Base-by-base conservation (phyloP, 2,797 vertebrate species). In the Crypturellus tataupa region DNA sequence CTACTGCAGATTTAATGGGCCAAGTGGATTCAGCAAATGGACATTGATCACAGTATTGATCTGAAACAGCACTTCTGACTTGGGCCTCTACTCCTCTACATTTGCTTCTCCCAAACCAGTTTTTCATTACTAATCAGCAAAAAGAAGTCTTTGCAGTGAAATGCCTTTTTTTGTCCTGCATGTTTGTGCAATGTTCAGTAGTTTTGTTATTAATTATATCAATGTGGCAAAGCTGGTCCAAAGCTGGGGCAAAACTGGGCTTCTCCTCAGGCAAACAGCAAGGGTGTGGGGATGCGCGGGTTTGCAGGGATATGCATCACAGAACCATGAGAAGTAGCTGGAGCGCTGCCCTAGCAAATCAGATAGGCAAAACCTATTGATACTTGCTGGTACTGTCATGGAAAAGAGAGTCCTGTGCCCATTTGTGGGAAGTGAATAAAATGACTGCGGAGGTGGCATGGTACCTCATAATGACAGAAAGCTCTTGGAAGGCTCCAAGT, bases 51-150 rank as follows among this genome's bases (percentile, higher is more conserved):
- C 33, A 72, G 16, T 10, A 58, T 9, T 46, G 12, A n/a, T 27
- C 25, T 80, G 65, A 90, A 93, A 68, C 33, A 56, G 40, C 19
- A 11, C 7, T 81, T 90, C 65, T 55, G 21, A 19, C 14, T 76
- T 84, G 65, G 47, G 58, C 33, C 13, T 81, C 20, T 13, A n/a
- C 31, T 65, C 3, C 56, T 18, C 63, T 63, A 33, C 68, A 40
- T 63, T 79, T 71, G 3, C 29, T 89, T 92, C 67, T 65, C 9
- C 2, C 0, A 0, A 55, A 24, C 42, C 51, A 53, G 35, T 1
- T 1, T 16, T 84, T 83, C 44, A 56, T 27, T 3, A 2, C 3
- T 86, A 51, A 37, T 19, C 6, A 65, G 17, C 35, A n/a, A 17
- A 3, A 87, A 77, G 40, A 79, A 60, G 5, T 4, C 68, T 78